Evolutionary conservation across 1,140 invertebrate genomes (phyloP), one percentile per base, ranked within the genome.

Genomic region (Portunus trituberculatus): DNA sequence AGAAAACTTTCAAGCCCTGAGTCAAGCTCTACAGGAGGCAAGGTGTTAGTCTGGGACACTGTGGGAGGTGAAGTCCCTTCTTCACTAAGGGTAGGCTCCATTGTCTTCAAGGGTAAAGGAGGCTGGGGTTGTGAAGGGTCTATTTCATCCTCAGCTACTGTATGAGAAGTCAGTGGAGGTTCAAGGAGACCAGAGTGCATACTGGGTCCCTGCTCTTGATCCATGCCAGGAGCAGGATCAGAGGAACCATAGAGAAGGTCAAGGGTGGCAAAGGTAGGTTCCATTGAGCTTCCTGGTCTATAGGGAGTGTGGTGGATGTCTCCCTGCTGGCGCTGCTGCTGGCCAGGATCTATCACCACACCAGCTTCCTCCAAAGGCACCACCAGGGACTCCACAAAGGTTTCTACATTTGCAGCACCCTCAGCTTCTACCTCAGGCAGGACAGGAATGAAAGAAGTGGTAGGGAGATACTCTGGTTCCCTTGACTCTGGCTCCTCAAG

Each of bases 301-400:
- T 90, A 32, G 20, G 39, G 39, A n/a, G 28, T 28, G 48, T 39
- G 88, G n/a, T 46, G 88, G 88, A 45, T 48, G 4, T 48, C 45
- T 90, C 88, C 48, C 88, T n/a, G 88, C 31, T 92, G 82, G 45
- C 20, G 31, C 28, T 93, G 84, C n/a, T 48, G 84, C 83, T 48
- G 28, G 4, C n/a, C 83, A 25, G 86, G 67, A 59, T 67, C 93
- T 46, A 95, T 86, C 25, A 95, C 87, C 32, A 96, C 91, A 45
- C 95, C 95, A 59, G 95, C 67, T 82, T 96, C 95, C 86, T 96
- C 95, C 67, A 96, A 84, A 6, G 95, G 95, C 45, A 84, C 87
- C 59, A 96, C 91, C 32, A 96, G 29, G 29, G 95, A 93, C 84
- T 96, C 95, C 87, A 96, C 93, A 84, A 94, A 93, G 31, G 95